Evolutionary conservation across 2,113 vertebrate genomes (phyloP).

Genomic region (Marmota monax): DNA sequence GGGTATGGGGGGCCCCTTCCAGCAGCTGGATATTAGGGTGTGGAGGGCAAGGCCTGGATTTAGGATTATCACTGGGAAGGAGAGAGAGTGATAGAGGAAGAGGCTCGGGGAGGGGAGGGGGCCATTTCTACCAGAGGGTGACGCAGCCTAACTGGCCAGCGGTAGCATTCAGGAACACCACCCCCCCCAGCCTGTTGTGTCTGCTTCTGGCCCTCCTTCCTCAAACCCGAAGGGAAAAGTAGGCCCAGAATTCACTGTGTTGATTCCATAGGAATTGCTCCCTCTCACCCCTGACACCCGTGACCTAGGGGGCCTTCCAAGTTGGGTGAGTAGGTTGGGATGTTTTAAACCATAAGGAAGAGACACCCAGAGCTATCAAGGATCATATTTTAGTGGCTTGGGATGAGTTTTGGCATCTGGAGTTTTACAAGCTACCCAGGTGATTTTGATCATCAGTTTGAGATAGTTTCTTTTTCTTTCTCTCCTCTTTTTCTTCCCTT

Average conservation of each 20-base stretch:
- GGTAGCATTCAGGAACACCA: neutral
- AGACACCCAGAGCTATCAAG: conserved; percentile 50
- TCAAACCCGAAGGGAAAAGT: neutral
- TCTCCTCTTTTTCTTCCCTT: conserved; percentile 61
- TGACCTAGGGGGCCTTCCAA: neutral
- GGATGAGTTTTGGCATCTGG: conserved; percentile 44
- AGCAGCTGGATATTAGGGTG: neutral
- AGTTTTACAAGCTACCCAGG: conserved; percentile 64
- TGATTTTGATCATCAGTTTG: conserved; percentile 77
- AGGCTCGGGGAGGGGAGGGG: neutral
- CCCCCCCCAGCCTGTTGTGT: neutral
- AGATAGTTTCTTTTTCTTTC: neutral
- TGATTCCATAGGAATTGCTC: neutral
- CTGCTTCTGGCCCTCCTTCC: neutral
- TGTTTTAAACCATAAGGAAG: conserved; percentile 62
- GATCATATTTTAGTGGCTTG: conserved; percentile 65
- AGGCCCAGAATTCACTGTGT: neutral
- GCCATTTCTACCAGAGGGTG: neutral
- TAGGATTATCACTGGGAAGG: neutral
- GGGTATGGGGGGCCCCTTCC: neutral
- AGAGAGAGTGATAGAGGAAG: neutral
- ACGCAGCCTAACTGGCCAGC: neutral
- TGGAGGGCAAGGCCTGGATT: neutral
- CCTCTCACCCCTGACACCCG: neutral
- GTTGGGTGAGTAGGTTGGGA: neutral